phyloP scores from a whole-genome alignment of 2,888 invertebrate genomes.

The Drosophila emarginata region DNA sequence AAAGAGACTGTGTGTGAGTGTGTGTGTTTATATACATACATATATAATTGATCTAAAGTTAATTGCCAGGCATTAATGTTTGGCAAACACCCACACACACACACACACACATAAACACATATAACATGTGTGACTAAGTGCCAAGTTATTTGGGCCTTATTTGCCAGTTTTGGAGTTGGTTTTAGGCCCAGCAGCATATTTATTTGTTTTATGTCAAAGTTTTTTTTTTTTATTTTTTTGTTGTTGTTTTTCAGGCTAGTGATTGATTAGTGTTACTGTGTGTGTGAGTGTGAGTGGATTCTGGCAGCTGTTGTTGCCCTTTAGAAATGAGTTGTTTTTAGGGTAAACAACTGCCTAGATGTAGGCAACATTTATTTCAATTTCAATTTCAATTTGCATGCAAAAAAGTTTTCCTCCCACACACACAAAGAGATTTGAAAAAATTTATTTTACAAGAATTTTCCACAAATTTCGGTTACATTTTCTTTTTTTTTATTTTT shows the following conservation, averaged over 20 bases:
- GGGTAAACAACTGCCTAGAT: conserved; percentile 10
- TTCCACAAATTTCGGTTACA: neutral
- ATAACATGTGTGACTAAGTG: conserved; percentile 58
- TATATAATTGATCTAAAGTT: conserved; percentile 70
- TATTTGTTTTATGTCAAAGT: conserved; percentile 53
- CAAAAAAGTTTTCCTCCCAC: neutral
- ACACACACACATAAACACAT: conserved; percentile 13
- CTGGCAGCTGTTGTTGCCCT: neutral
- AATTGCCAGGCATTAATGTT: conserved; percentile 63
- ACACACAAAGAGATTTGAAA: too few relatives aligned
- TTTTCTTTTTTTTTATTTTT: neutral
- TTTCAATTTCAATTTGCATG: conserved; percentile 1
- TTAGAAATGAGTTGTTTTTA: conserved; percentile 11
- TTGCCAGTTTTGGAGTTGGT: neutral
- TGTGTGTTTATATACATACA: neutral
- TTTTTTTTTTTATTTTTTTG: conserved; percentile 25
- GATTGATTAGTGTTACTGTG: conserved; percentile 56
- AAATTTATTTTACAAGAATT: neutral
- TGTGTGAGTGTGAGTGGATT: too few relatives aligned
- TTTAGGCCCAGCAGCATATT: conserved; percentile 37
- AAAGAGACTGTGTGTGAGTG: neutral
- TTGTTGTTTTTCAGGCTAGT: conserved; percentile 26
- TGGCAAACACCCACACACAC: conserved; percentile 22
- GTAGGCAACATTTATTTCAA: conserved; percentile 2
- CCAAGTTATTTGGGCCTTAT: conserved; percentile 43